Base-by-base conservation (phyloP, 2,113 vertebrate genomes). In the Sciurus niger region DNA sequence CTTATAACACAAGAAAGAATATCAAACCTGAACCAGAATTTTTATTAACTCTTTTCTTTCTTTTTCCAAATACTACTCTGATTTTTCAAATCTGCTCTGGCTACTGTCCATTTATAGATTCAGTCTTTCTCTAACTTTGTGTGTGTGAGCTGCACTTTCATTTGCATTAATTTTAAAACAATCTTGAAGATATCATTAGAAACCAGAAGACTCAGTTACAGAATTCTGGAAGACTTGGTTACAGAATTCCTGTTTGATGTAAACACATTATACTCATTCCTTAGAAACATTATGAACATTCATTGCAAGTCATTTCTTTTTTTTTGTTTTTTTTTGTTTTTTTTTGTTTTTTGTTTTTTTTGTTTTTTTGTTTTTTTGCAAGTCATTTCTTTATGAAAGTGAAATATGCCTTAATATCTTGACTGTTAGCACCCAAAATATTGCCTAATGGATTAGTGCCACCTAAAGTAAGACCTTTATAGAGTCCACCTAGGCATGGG, bases 141-240 rank as follows among this genome's bases (percentile, higher is more conserved):
- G 58, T 24, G 24, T 10, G 9, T 63, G 60, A 58, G 37, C 55
- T 22, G 43, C 37, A 43, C 22, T 14, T 5, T 16, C 28, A 60
- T 18, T 10, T 2, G 40, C 32, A 9, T 60, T 70, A 51, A 46
- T 70, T 87, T 76, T 80, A 25, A 48, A 70, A 89, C 53, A 46
- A n/a, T 30, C 8, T 32, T 67, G 67, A 95, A 72, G 16, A 25
- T 14, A n/a, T 34, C 60, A 46, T 84, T 53, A n/a, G 37, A 90
- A 51, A 87, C 40, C 53, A 40, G 51, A 96, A 78, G 55, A 73
- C 17, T n/a, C 25, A 87, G 76, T 87, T n/a, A 78, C 43, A 87
- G 30, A 55, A 70, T 93, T 90, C 37, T 80, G 60, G 34, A 87
- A 68, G 40, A n/a, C n/a, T 46, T n/a, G 70, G 17, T 72, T 40